phyloP scores from a whole-genome alignment of 2,888 invertebrate species.

The Zele albiditarsus region DNA sequence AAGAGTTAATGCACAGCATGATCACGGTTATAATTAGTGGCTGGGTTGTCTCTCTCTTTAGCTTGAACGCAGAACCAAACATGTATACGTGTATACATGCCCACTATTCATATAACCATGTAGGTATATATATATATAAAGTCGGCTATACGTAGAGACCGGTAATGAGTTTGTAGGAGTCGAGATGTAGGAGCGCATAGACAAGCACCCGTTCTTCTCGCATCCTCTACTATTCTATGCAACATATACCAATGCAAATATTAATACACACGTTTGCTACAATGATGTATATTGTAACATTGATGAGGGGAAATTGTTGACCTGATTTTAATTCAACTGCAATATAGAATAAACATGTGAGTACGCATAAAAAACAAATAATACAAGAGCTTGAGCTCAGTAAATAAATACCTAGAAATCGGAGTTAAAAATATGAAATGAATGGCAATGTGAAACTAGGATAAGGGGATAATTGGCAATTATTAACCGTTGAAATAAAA shows the following conservation, averaged over 20 bases:
- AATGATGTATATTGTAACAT: background rate
- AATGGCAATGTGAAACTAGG: too few relatives aligned
- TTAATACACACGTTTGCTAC: background rate
- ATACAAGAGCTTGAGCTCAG: background rate
- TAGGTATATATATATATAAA: background rate
- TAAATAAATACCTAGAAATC: too few relatives aligned
- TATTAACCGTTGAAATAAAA: too few relatives aligned
- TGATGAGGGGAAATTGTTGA: background rate
- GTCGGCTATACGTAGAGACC: slow-evolving; percentile 35
- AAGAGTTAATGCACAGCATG: slow-evolving; percentile 59
- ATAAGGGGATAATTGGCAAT: too few relatives aligned
- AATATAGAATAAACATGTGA: background rate
- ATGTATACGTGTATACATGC: slow-evolving; percentile 6
- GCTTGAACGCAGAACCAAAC: slow-evolving; percentile 18
- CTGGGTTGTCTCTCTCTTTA: slow-evolving; percentile 37
- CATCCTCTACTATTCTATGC: background rate
- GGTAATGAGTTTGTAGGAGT: slow-evolving; percentile 58
- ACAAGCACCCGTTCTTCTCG: slow-evolving; percentile 35
- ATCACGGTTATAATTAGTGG: slow-evolving; percentile 64
- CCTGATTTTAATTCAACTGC: background rate
- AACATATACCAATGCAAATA: slow-evolving; percentile 8
- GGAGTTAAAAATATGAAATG: too few relatives aligned
- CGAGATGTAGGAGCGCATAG: slow-evolving; percentile 30
- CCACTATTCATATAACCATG: background rate
- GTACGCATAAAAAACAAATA: background rate